A percentile compares a stretch with the other conserved stretches of the same genome.
Evolutionary conservation across 2,113 vertebrate genomes (phyloP).

Genomic region (Brachyhypopomus occidentalis): DNA sequence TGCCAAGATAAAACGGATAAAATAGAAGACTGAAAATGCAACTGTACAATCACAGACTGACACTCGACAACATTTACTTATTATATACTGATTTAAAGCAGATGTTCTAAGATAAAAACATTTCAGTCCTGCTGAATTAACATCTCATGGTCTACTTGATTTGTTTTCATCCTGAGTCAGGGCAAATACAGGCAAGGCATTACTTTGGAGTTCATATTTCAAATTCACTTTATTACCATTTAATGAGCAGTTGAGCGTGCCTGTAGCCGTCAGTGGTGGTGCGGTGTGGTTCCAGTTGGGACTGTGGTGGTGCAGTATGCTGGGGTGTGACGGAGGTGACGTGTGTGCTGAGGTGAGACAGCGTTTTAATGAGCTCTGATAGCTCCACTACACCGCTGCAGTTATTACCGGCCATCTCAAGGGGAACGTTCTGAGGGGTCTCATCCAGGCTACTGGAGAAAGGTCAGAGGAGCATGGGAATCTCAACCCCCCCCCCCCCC

Average conservation of each 20-base stretch:
- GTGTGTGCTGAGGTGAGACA: neutral
- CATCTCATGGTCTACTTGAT: too few relatives aligned
- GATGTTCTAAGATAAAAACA: too few relatives aligned
- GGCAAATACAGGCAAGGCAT: too few relatives aligned
- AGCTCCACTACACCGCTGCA: neutral
- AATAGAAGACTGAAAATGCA: neutral
- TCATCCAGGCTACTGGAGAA: neutral
- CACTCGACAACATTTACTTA: neutral
- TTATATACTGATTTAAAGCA: too few relatives aligned
- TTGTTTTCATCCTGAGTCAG: too few relatives aligned
- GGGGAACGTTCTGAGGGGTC: neutral
- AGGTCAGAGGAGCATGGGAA: neutral
- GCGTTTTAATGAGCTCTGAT: neutral
- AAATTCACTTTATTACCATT: neutral
- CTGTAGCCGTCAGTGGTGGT: neutral
- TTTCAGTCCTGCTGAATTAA: too few relatives aligned
- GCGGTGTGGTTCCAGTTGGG: neutral
- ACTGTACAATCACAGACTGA: neutral
- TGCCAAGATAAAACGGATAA: neutral
- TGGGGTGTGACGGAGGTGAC: neutral
- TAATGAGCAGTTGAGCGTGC: conserved; percentile 5
- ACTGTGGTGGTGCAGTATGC: neutral
- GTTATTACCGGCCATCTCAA: neutral
- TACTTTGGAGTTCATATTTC: neutral
- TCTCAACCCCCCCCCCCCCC: neutral